Base-by-base conservation (phyloP, 2,113 vertebrate genomes). In the Ceuthmochares aereus region DNA sequence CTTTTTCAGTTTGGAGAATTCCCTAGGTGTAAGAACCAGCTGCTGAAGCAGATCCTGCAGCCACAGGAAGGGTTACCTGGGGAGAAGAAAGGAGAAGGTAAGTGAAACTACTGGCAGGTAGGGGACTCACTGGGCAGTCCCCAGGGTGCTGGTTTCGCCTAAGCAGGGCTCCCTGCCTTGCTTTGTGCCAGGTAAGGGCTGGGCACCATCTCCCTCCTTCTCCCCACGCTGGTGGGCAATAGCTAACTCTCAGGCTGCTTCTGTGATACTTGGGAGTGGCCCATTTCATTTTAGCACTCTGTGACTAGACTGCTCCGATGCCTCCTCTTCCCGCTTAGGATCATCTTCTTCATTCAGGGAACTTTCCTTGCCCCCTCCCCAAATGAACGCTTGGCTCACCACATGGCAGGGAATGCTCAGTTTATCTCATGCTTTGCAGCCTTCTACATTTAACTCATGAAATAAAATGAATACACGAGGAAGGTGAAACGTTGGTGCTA, bases 41-140 rank as follows among this genome's bases (percentile, higher is more conserved):
- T 42, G 59, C 77, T 55, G 58, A 40, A 52, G 73, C 34, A 68
- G 37, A 58, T 3, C 26, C 30, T 14, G 63, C n/a, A 66, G 56
- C 29, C 2, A 5, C 51, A 56, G 68, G 63, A 76, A 21, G 54
- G 6, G 6, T 34, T 47, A 26, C 14, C 25, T 6, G 30, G 17
- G 7, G 8, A 14, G 18, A 13, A 45, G 34, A 19, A n/a, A 66
- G 62, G 36, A n/a, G 17, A 3, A 4, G 0, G 9, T 32, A 32
- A 10, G 8, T 27, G 4, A 21, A 79, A 52, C 36, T 6, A 15
- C 0, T 0, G 10, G 29, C 67, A n/a, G n/a, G 27, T 0, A 0
- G 29, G 74, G 66, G 49, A 16, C 25, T 10, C 2, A 1, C 29
- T 20, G 63, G 25, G 7, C 23, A 13, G 62, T 21, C 17, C n/a